phyloP scores from a whole-genome alignment of 2,888 invertebrate species.

The Pimpla rufipes region DNA sequence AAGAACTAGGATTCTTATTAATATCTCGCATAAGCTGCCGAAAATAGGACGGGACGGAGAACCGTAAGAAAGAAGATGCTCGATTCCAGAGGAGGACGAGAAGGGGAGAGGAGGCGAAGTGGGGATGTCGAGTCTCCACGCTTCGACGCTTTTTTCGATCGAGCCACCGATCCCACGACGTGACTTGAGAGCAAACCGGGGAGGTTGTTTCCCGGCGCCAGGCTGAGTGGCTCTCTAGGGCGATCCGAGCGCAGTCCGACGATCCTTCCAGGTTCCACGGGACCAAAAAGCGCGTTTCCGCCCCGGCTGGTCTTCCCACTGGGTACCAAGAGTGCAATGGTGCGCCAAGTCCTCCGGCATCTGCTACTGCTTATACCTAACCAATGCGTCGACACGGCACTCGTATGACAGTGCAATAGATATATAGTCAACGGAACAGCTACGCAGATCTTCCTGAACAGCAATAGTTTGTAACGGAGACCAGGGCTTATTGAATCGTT shows the following conservation, averaged over 20 bases:
- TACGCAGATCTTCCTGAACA: neutral
- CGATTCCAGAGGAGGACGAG: conserved; percentile 47
- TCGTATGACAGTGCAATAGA: neutral
- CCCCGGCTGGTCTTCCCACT: conserved; percentile 12
- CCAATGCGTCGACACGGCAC: neutral
- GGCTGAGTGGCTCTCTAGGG: conserved; percentile 36
- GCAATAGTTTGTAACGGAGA: neutral
- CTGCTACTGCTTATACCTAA: conserved; percentile 23
- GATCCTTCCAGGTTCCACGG: conserved; percentile 42
- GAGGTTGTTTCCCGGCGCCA: conserved; percentile 66
- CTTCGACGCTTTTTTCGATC: conserved; percentile 69
- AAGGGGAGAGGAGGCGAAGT: conserved; percentile 31
- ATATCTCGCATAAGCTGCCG: conserved; percentile 16
- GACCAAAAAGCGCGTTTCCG: conserved; percentile 63
- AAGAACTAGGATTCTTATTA: conserved; percentile 3
- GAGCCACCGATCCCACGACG: conserved; percentile 75
- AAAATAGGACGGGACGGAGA: conserved; percentile 36
- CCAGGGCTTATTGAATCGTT: neutral
- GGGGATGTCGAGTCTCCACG: conserved; percentile 48
- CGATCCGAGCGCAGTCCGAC: conserved; percentile 34
- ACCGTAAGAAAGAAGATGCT: conserved; percentile 17
- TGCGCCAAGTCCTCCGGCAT: conserved; percentile 17
- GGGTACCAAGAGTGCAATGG: neutral
- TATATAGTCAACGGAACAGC: neutral
- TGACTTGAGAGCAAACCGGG: conserved; percentile 76